A percentile compares a stretch with the other conserved stretches of the same genome.
Conservation (phyloP, 2,797 vertebrate genomes). For the Carcharodon carcharias region DNA sequence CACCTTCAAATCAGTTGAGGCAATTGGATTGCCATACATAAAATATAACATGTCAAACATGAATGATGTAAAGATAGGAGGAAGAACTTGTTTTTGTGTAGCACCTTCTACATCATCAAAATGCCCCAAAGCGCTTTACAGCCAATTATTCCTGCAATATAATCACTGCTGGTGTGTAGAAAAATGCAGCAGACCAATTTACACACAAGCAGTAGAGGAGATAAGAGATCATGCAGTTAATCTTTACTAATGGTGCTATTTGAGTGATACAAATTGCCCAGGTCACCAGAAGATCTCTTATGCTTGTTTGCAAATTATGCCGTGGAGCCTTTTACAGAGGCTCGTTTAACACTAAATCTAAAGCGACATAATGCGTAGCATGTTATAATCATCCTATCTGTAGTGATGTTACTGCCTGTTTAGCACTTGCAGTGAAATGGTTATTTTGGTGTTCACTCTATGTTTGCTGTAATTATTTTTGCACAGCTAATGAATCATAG, state of each 20-base stretch:
- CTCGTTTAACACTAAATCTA: not conserved
- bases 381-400: not conserved
- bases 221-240: not conserved
- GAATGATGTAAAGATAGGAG: not conserved
- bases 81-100: not conserved
- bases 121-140: not conserved
- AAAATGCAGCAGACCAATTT: not conserved
- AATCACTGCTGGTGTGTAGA: not conserved
- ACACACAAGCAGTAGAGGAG: not conserved
- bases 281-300: not conserved
- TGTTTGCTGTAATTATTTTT: not conserved
- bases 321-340: not conserved
- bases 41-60: not conserved
- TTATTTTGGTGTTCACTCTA: not conserved
- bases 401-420: not conserved
- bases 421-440: not conserved
- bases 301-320: not conserved
- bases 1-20: not conserved
- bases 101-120: not conserved
- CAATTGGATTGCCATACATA: not conserved
- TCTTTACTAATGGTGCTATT: not conserved
- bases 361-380: not conserved
- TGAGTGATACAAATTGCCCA: not conserved
- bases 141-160: not conserved
- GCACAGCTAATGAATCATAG: not conserved